phyloP scores from a whole-genome alignment of 92 coral and sea anemone genomes.

The Porites cylindrica region DNA sequence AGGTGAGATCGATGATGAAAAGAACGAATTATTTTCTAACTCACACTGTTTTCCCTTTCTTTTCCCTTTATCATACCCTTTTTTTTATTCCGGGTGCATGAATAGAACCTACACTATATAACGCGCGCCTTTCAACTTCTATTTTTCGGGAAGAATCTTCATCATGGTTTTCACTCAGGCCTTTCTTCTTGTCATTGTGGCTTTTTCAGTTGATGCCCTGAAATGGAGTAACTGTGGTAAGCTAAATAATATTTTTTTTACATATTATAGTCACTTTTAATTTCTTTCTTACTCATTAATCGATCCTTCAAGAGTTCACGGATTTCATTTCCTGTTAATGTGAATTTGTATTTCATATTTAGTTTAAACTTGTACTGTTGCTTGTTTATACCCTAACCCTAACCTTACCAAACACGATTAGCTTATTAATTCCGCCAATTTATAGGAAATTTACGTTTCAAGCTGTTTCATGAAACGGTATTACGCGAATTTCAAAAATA shows the following conservation, averaged over 20 bases:
- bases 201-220: slow-evolving; percentile 61
- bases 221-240: slow-evolving; percentile 71
- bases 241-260: not conserved
- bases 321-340: too few species aligned
- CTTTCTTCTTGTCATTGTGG: slow-evolving; percentile 28
- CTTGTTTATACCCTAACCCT: too few species aligned
- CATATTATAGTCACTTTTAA: too few species aligned
- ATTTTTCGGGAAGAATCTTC: not conserved
- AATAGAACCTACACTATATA: not conserved
- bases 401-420: too few species aligned
- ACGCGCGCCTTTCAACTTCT: not conserved
- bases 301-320: too few species aligned
- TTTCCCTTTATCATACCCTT: not conserved
- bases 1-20: not conserved
- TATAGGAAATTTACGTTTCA: too few species aligned
- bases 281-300: too few species aligned
- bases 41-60: not conserved
- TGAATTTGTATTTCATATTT: too few species aligned
- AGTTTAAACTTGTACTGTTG: too few species aligned
- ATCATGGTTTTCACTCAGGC: slow-evolving; percentile 20
- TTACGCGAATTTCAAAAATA: too few species aligned
- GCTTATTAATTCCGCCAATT: too few species aligned
- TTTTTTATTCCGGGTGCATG: not conserved
- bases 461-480: too few species aligned
- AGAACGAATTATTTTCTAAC: not conserved